Evolutionary conservation across 37 sponge, comb jelly and placozoan genomes (phyloP).

Genomic region (Spongilla lacustris): DNA sequence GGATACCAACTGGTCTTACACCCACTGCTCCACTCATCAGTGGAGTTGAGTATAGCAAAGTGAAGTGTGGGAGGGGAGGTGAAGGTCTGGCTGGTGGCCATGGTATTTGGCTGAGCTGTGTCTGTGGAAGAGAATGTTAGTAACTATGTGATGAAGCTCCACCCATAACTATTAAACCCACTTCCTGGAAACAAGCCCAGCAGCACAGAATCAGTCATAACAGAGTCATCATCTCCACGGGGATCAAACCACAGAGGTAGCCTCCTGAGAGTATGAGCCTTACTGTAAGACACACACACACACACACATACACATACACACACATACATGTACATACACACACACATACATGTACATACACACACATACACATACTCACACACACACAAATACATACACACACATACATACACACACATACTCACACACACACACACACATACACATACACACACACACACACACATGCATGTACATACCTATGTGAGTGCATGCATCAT

Average conservation of each 20-base stretch:
- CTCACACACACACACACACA: too few relatives aligned
- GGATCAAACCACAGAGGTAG: too few relatives aligned
- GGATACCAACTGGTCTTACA: conserved; percentile 8
- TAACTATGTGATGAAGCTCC: too few relatives aligned
- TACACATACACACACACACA: background rate
- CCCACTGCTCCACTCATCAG: conserved; percentile 1
- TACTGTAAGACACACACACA: conserved; percentile 22
- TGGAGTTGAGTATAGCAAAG: conserved; percentile 19
- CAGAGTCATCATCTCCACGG: too few relatives aligned
- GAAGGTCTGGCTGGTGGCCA: too few relatives aligned
- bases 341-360: conserved; percentile 11
- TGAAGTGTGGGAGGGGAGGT: conserved; percentile 12
- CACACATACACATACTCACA: conserved; percentile 3
- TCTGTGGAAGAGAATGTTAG: too few relatives aligned
- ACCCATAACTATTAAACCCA: background rate
- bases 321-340: conserved; percentile 19
- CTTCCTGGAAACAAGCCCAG: background rate
- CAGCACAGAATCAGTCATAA: too few relatives aligned
- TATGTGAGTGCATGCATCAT: background rate
- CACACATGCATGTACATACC: background rate
- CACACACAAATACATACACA: background rate
- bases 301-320: background rate
- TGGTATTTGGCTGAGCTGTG: too few relatives aligned
- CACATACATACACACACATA: too few relatives aligned
- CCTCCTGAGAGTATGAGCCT: background rate